phyloP scores from a whole-genome alignment of 1,140 invertebrate genomes.

The Hirudo medicinalis region DNA sequence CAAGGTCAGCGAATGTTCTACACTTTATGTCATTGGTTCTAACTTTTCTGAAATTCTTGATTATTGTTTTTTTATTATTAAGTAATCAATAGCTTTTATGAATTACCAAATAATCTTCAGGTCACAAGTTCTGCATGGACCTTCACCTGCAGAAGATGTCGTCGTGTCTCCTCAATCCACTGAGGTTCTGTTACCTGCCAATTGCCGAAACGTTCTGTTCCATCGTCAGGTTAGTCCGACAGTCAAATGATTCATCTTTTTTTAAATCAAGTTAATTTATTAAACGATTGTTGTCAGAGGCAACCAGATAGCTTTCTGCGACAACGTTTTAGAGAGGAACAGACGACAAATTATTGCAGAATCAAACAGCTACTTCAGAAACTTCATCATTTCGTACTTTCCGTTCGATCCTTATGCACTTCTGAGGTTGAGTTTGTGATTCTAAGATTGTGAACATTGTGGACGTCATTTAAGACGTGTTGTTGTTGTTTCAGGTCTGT shows the following conservation, averaged over 20 bases:
- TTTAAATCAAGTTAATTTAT: neutral
- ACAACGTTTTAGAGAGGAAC: constrained; percentile 75
- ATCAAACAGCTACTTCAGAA: constrained; percentile 21
- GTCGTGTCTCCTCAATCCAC: constrained; percentile 67
- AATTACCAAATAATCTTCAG: constrained; percentile 42
- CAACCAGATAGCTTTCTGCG: constrained; percentile 83
- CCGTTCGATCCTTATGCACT: constrained; percentile 69
- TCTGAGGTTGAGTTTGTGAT: constrained; percentile 42
- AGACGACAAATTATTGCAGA: constrained; percentile 51
- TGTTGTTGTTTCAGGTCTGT: constrained; percentile 14
- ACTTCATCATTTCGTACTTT: constrained; percentile 55
- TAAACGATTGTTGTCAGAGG: constrained; percentile 32
- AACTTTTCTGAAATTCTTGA: no score
- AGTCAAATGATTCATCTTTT: no score
- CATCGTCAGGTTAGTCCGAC: constrained; percentile 49
- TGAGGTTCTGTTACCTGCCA: constrained; percentile 59
- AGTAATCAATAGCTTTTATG: no score
- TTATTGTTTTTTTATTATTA: no score
- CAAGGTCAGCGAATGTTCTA: constrained; percentile 30
- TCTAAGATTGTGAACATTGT: constrained; percentile 17
- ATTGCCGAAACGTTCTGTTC: constrained; percentile 70
- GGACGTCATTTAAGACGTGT: neutral
- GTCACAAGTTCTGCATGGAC: constrained; percentile 59
- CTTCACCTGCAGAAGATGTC: constrained; percentile 71
- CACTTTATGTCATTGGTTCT: neutral